Base-by-base conservation (phyloP, 2,797 vertebrate species). In the Parotocinclus haroldoi region DNA sequence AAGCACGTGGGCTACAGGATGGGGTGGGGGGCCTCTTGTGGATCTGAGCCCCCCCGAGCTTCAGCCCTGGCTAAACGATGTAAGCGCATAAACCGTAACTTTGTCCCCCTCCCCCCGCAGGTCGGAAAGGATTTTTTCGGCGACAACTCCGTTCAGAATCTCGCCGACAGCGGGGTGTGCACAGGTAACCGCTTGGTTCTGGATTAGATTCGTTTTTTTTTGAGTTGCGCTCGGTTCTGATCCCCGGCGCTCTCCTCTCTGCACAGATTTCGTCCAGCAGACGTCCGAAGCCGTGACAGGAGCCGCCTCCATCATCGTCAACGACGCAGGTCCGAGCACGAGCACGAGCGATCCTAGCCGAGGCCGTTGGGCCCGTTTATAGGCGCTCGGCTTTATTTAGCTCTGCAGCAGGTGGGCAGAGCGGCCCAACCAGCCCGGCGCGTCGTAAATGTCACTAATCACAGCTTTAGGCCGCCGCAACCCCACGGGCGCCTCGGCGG, bases 101-200 rank as follows among this genome's bases (percentile, higher is more conserved):
- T 27, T n/a, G n/a, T n/a, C 27, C 5, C 27, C 67, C 80, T 77
- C 62, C 66, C 51, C 68, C 68, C 68, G 85, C 85, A 99, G 96
- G 93, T 99, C 84, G 96, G 96, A 66, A 93, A 92, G 76, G 96
- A 98, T 85, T 92, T 93, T 80, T 99, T 98, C 91, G 96, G 96
- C 85, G 92, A 92, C 82, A 91, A 92, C 85, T 98, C 98, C 81
- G 89, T 96, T 83, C 90, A 92, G 85, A 97, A 99, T 87, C 94
- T 98, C 82, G 93, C 91, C 88, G 90, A 91, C 81, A 95, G 94
- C 71, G 82, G 80, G 63, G 90, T 99, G 81, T 89, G 89, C 81
- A 96, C 94, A 93, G 95, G 96, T 99, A 94, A 86, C 64, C 5
- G 27, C 2, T 27, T n/a, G n/a, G n/a, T n/a, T n/a, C n/a, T n/a